phyloP scores from a whole-genome alignment of 2,113 vertebrate species.

The Scopus umbretta region DNA sequence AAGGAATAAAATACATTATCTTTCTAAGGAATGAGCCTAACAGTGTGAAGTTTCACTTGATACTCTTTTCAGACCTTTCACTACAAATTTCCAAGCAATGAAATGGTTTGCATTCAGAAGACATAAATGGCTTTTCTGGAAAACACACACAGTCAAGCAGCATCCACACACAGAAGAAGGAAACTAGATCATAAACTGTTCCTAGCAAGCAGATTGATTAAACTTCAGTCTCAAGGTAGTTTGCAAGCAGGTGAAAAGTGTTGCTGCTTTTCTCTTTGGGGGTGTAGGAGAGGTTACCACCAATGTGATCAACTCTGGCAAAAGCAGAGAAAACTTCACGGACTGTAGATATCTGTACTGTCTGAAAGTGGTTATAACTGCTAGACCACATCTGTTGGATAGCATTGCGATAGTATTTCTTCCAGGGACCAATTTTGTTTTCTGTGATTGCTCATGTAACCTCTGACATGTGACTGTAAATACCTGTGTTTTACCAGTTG shows the following conservation, averaged over 20 bases:
- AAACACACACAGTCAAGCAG: neutral
- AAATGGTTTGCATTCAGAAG: neutral
- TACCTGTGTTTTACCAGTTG: conserved; percentile 72
- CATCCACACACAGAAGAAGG: neutral
- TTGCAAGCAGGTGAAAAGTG: neutral
- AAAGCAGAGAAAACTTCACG: neutral
- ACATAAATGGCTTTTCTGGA: neutral
- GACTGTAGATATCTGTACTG: neutral
- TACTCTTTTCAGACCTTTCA: neutral
- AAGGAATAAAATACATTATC: neutral
- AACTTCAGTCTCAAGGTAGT: neutral
- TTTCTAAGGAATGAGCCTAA: neutral
- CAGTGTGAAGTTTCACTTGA: neutral
- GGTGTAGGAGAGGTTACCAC: neutral
- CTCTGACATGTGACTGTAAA: neutral
- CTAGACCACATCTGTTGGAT: neutral
- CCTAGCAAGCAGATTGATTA: neutral
- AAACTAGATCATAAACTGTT: neutral
- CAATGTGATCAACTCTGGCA: neutral
- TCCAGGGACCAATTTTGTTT: neutral
- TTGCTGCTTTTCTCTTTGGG: neutral
- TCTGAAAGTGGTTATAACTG: neutral
- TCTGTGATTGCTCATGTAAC: neutral
- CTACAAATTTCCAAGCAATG: neutral
- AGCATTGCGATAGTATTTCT: neutral